These are phyloP conservation scores for Ceratothoa steindachneri DNA, from an alignment of 2,888 invertebrate genomes.

Conservation along the genomic window DNA sequence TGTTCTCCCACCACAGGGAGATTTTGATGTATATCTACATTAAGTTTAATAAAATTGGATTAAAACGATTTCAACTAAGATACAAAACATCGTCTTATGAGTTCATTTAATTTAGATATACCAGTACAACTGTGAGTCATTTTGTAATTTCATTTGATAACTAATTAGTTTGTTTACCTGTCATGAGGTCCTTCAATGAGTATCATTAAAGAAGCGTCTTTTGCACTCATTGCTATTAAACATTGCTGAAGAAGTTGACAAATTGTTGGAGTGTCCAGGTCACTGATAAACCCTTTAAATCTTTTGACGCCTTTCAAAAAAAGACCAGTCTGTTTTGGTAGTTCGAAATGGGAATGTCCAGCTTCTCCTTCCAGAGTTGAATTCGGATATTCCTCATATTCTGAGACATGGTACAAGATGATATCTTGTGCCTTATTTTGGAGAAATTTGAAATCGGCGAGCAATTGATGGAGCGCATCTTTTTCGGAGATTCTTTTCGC, in stretches of 20 bases:
- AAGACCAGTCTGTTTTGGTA: too few relatives aligned
- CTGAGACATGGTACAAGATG: background rate
- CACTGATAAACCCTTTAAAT: background rate
- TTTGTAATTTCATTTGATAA: too few relatives aligned
- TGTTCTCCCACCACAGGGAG: too few relatives aligned
- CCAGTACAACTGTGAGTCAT: too few relatives aligned
- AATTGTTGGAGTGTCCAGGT: background rate
- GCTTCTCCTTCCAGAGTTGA: background rate
- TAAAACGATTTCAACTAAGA: too few relatives aligned
- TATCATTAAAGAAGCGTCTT: background rate
- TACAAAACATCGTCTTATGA: too few relatives aligned
- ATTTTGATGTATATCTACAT: too few relatives aligned
- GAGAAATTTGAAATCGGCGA: background rate
- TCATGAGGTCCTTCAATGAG: background rate
- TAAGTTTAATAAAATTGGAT: too few relatives aligned
- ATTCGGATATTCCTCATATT: background rate
- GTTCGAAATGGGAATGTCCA: background rate
- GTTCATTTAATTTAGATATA: too few relatives aligned
- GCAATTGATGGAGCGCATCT: background rate
- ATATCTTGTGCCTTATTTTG: background rate
- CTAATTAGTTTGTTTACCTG: background rate
- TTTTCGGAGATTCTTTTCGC: background rate
- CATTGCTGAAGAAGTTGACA: conserved; percentile 1
- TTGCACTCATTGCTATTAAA: background rate
- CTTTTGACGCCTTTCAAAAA: background rate